Conservation (phyloP, 2,797 vertebrate genomes). For the Oophaga sylvatica region DNA sequence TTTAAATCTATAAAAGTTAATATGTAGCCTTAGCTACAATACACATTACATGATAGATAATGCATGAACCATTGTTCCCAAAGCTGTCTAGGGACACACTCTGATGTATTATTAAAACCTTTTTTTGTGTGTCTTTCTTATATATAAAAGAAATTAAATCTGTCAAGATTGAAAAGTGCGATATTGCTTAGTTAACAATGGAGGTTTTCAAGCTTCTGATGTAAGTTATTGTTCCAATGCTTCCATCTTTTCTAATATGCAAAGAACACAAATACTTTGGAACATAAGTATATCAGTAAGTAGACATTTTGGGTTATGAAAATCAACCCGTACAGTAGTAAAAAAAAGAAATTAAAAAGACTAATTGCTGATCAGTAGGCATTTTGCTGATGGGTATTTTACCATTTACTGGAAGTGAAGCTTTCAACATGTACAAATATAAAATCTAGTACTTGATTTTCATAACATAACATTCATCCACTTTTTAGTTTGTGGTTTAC, state of each 20-base stretch:
- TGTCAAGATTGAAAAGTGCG: constrained; percentile 9
- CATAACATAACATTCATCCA: too few species aligned
- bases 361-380: too few species aligned
- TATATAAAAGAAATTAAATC: constrained; percentile 7
- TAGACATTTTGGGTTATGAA: background rate
- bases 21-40: background rate
- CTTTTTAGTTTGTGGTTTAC: too few species aligned
- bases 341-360: too few species aligned
- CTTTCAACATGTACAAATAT: too few species aligned
- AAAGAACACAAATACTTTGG: background rate
- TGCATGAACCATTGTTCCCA: constrained; percentile 28
- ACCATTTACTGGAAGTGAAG: too few species aligned
- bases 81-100: constrained; percentile 22
- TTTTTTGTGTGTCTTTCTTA: constrained; percentile 26
- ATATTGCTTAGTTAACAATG: constrained; percentile 21
- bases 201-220: background rate
- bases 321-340: too few species aligned
- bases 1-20: background rate
- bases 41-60: constrained; percentile 18
- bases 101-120: constrained; percentile 10
- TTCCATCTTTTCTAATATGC: background rate
- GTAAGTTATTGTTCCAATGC: background rate
- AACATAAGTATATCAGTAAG: background rate
- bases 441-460: too few species aligned
- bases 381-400: too few species aligned